Evolutionary conservation across 2,888 invertebrate species (phyloP), one percentile per base, ranked within the genome.

Genomic region (Actias luna): DNA sequence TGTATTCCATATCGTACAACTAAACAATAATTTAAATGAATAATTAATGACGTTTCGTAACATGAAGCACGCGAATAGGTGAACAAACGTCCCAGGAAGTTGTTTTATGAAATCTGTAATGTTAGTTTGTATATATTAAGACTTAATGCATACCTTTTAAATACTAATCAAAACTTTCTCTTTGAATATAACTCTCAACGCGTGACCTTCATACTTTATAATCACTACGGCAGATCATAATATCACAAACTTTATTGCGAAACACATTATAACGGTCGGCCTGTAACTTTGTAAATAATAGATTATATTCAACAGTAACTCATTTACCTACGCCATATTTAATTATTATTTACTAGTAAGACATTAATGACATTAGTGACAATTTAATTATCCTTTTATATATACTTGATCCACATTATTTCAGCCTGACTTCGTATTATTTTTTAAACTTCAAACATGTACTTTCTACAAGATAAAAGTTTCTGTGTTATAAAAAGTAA

Each of bases 301-400:
- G 67, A 67, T 74, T 66, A 68, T 64, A 71, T 63, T 67, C 59
- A 63, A 60, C 60, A 61, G 61, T 61, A 16, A 22, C 75, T 74
- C 68, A 77, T 77, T 78, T 76, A 74, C 73, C 72, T 70, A 75
- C 79, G 80, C 83, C 80, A 81, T 82, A 67, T 73, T 14, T 2
- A 22, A 22, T 22, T 10, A 50, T 25, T 74, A 50, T 50, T 75
- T 75, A 71, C 72, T 71, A 68, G 71, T 66, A 64, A 71, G 67
- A 71, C 70, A 63, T 64, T 71, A 27, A 29, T 55, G 16, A 46
- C 46, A 46, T 22, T 22, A 46, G 22, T 42, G 18, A 8, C 7
- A 2, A 8, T n/a, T n/a, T n/a, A n/a, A n/a, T n/a, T n/a, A n/a
- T n/a, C n/a, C n/a, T n/a, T n/a, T n/a, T n/a, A n/a, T n/a, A n/a